A percentile compares a stretch with the other conserved stretches of the same genome.
Evolutionary conservation across 2,113 vertebrate genomes (phyloP).

Genomic region (Sciurus niger): DNA sequence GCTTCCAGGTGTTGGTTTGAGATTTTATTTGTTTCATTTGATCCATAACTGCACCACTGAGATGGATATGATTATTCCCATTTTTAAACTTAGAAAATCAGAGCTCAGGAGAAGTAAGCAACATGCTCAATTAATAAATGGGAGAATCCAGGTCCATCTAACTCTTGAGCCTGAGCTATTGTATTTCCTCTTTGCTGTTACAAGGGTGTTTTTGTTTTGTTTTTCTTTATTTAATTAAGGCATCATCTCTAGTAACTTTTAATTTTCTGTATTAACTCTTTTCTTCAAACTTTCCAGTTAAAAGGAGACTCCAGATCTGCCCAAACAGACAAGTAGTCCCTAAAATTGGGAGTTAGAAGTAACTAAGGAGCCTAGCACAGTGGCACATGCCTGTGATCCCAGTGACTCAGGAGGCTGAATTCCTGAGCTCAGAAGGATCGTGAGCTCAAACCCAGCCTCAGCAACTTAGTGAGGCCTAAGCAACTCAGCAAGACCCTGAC

Average conservation of each 20-base stretch:
- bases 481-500: no score
- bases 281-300: constrained; percentile 6
- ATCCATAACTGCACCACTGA: background rate
- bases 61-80: background rate
- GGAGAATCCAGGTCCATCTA: background rate
- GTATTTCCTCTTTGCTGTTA: background rate
- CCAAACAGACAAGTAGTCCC: background rate
- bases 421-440: no score
- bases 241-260: background rate
- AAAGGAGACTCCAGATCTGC: background rate
- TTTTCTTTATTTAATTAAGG: background rate
- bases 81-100: background rate
- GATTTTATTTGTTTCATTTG: constrained; percentile 44
- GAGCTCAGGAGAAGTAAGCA: background rate
- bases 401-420: no score
- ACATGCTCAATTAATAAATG: background rate
- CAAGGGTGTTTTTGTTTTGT: background rate
- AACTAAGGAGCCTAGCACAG: no score
- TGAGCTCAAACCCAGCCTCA: no score
- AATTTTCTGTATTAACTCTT: background rate
- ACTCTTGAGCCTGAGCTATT: background rate
- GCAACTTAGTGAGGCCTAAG: no score
- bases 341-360: no score
- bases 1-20: background rate
- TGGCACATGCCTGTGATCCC: no score